Evolutionary conservation across 2,888 invertebrate genomes (phyloP).

Genomic region (Latheticus oryzae): DNA sequence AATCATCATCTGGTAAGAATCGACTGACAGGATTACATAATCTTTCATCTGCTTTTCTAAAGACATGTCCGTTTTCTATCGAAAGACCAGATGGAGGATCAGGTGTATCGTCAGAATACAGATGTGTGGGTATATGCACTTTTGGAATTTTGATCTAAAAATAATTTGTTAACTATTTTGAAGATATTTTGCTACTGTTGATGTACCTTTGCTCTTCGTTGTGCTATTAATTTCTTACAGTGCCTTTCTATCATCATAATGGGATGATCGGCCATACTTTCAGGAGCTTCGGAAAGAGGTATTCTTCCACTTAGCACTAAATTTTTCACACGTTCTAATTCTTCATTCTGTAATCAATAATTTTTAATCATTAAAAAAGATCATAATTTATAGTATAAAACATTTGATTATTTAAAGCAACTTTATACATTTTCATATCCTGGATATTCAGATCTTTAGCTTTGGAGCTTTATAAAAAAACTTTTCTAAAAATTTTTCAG

Average conservation of each 20-base stretch:
- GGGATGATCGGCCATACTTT: slow-evolving; percentile 75
- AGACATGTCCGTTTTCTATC: slow-evolving; percentile 66
- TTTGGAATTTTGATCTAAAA: slow-evolving; percentile 61
- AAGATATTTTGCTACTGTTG: too few species aligned
- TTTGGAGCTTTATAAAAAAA: too few species aligned
- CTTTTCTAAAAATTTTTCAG: slow-evolving; percentile 5
- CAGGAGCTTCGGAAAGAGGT: slow-evolving; percentile 74
- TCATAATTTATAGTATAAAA: too few species aligned
- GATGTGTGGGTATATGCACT: slow-evolving; percentile 60
- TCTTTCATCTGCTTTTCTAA: slow-evolving; percentile 59
- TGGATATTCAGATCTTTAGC: too few species aligned
- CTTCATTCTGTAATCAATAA: slow-evolving; percentile 54
- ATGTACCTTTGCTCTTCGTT: slow-evolving; percentile 68
- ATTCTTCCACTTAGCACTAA: slow-evolving; percentile 76
- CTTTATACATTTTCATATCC: too few species aligned
- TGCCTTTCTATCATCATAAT: slow-evolving; percentile 74
- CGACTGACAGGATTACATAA: slow-evolving; percentile 65
- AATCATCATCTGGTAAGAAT: slow-evolving; percentile 53
- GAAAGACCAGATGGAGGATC: slow-evolving; percentile 63
- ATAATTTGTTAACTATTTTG: slow-evolving; percentile 14
- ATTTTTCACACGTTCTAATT: slow-evolving; percentile 76
- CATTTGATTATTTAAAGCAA: too few species aligned
- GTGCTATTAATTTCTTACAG: slow-evolving; percentile 66
- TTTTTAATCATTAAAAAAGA: too few species aligned
- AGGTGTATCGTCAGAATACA: slow-evolving; percentile 63